Evolutionary conservation across 2,113 vertebrate genomes (phyloP), one percentile per base, ranked within the genome.

Genomic region (Pycnonotus jocosus): DNA sequence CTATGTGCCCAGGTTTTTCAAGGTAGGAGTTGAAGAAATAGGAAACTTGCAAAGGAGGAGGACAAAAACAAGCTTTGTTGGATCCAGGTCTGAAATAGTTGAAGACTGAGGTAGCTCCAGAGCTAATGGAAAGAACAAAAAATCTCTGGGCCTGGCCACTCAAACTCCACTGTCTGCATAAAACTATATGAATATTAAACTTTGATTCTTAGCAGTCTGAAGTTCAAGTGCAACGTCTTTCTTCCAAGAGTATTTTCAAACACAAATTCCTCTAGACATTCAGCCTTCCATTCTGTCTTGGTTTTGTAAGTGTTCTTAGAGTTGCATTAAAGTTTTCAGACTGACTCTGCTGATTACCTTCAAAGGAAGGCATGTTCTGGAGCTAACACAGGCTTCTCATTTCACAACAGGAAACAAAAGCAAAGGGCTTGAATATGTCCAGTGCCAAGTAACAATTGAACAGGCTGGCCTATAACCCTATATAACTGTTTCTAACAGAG

Each of bases 371-470:
- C 51, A 57, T 3, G 22, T 16, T 85, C 45, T 86, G 50, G 62
- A 93, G 50, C 62, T 65, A 82, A 69, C 23, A 79, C 7, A 38
- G 14, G 35, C 37, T 77, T 90, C 50, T 48, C 25, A 50, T 69
- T 90, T 72, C 85, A 88, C 33, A 94, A 77, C 8, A 73, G 33
- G 76, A 83, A 94, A 66, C 51, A 77, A 93, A 92, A 93, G 40
- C 20, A 80, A 82, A 85, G 76, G 47, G 13, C n/a, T 86, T 16
- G 16, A 80, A 57, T 17, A 70, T 0, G 0, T 62, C 64, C 50
- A 72, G n/a, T 17, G 42, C 47, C 56, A 82, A 83, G 24, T 33
- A 83, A 66, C 16, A 88, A 44, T 10, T 81, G n/a, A 87, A 44
- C 4, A 70, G 47, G n/a, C n/a, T 73, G 35, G 51, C 30, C 38